Base-by-base conservation (phyloP, 2,797 vertebrate genomes). In the Anableps anableps region DNA sequence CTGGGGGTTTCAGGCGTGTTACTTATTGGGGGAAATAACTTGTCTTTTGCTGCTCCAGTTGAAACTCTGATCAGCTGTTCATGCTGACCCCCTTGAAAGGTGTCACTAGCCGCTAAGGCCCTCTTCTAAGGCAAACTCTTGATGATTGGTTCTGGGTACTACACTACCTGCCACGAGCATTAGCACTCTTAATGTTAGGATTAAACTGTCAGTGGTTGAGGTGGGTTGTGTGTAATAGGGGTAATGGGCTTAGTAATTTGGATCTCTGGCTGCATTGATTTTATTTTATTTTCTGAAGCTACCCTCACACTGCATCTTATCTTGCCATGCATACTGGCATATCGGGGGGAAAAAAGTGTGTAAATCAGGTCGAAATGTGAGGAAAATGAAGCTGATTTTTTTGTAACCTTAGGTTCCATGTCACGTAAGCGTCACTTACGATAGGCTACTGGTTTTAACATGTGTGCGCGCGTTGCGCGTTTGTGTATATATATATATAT, bases 41-140 rank as follows among this genome's bases (percentile, higher is more conserved):
- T 14, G 9, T 45, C 36, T 53, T 51, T 26, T 36, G 4, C 14
- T n/a, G 31, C 14, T 64, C 26, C 36, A 66, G 21, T 16, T 48
- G 5, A 7, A 62, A 62, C 55, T 73, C 64, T 78, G 29, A 64
- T 71, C 19, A 60, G 64, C 26, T 50, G 41, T 34, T n/a, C 31
- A 10, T 62, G 71, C 19, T 62, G 16, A 77, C 77, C 70, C 66
- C 13, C 23, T 74, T 47, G 43, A 78, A 79, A 58, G 10, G 36
- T 16, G 1, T 75, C 19, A 9, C 26, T 51, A 31, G 31, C 21
- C 16, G 60, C 48, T 68, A 38, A 45, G 73, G 58, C 13, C 16
- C 34, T 34, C 41, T 70, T 43, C 21, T 43, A 11, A 26, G 11
- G 36, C 11, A 64, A 60, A 21, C 34, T 38, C 66, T n/a, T 60